Conservation (phyloP, 2,797 vertebrate species). For the Aldrovandia affinis region DNA sequence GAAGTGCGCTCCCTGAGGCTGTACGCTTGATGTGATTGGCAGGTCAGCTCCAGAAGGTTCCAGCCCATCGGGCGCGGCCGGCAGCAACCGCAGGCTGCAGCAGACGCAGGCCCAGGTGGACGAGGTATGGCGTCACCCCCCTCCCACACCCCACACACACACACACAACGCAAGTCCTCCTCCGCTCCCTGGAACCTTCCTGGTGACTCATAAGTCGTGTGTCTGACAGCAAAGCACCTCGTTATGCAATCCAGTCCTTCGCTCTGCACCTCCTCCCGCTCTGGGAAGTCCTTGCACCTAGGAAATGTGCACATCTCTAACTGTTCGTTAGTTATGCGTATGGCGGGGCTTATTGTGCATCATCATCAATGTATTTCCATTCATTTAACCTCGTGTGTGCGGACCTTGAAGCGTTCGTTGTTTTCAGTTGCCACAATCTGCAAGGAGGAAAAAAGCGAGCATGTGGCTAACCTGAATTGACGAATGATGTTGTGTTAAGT, state of each 20-base stretch:
- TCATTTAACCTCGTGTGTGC: neutral
- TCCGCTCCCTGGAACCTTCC: neutral
- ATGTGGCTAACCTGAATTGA: neutral
- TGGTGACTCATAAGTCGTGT: neutral
- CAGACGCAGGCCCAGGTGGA: slow-evolving; percentile 90
- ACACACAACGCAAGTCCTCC: neutral
- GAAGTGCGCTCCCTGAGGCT: neutral
- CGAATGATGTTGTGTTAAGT: neutral
- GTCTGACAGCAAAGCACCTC: neutral
- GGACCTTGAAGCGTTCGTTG: neutral
- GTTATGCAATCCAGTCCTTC: neutral
- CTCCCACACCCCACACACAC: no score
- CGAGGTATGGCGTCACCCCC: slow-evolving; percentile 71
- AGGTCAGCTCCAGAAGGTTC: slow-evolving; percentile 72
- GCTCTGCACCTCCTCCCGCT: neutral
- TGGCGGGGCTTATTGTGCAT: no score
- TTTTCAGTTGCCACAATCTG: neutral
- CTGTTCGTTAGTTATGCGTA: no score
- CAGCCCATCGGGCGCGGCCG: slow-evolving; percentile 46
- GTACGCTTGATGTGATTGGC: neutral
- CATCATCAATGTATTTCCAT: no score
- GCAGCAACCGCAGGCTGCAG: slow-evolving; percentile 80
- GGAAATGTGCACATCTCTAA: no score
- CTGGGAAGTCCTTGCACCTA: neutral
- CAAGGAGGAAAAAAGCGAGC: neutral